Evolutionary conservation across 2,797 vertebrate species (phyloP), one percentile per base, ranked within the genome.

Genomic region (Anomalospiza imberbis): DNA sequence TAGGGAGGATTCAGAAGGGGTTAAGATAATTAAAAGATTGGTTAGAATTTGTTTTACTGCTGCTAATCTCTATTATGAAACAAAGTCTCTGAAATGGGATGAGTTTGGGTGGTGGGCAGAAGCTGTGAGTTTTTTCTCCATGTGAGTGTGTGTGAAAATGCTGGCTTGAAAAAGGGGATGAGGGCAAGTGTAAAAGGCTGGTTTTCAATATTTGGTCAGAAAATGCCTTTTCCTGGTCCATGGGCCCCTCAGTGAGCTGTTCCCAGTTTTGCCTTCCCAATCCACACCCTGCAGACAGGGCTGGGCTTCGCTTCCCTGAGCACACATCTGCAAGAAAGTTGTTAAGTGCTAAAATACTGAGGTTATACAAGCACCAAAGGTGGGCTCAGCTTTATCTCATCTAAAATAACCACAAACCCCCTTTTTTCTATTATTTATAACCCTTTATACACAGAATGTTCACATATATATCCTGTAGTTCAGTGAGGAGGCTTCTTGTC

Each of bases 291-390:
- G 38, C 0, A 1, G 31, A 4, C 19, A 7, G 15, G 20, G 17
- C 17, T 34, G 54, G 32, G 26, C 58, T 75, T 78, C 0, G 0
- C n/a, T 38, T 47, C 47, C 36, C 60, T 4, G 7, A 8, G 3
- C 22, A 2, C 7, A 3, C 4, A 1, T 16, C 17, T 34, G 16
- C 44, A 15, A 42, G 40, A 51, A 72, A 81, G 58, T 24, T 32
- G 42, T 42, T 22, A 24, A 74, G 29, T 28, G 55, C 24, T 51
- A 12, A 87, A 62, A 53, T 42, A 34, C 24, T 17, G 31, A 62
- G 34, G 12, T 29, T 34, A 3, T 8, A 18, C 17, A 42, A 70
- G 53, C 25, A 61, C 22, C 57, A 34, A 62, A 50, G 47, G n/a
- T 71, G 11, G 15, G 4, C 29, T 75, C 10, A 0, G 9, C 47